Percentiles rank a stretch among this genome's conserved stretches.
Conservation (phyloP, 1,140 invertebrate species). For the Conus ventricosus region DNA sequence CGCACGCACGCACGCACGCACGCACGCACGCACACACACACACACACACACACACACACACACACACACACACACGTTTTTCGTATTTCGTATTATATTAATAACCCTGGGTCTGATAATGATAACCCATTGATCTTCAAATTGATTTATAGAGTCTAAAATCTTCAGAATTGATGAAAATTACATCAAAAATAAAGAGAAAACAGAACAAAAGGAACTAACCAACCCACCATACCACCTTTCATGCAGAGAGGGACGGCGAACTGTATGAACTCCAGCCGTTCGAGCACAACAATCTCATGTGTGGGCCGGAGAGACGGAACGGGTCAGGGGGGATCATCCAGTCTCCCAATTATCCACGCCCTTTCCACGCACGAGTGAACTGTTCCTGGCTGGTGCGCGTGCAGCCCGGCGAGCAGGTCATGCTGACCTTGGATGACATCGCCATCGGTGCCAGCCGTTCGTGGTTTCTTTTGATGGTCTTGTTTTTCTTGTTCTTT, state of each 20-base stretch:
- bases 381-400: slow-evolving; percentile 76
- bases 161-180: no score
- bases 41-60: not conserved
- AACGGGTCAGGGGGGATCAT: slow-evolving; percentile 73
- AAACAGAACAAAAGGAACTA: no score
- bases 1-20: not conserved
- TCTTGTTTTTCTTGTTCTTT: not conserved
- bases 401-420: slow-evolving; percentile 68
- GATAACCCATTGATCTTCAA: no score
- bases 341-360: slow-evolving; percentile 72
- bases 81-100: no score
- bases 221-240: no score
- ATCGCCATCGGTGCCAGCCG: slow-evolving; percentile 73
- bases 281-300: slow-evolving; percentile 63
- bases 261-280: slow-evolving; percentile 42
- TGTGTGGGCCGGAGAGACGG: slow-evolving; percentile 69
- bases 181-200: no score
- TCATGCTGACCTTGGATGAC: slow-evolving; percentile 73
- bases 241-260: not conserved
- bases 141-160: no score
- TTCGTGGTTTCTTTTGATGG: slow-evolving; percentile 48
- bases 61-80: not conserved
- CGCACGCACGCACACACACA: not conserved
- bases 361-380: slow-evolving; percentile 66
- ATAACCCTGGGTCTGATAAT: no score